A percentile compares a stretch with the other conserved stretches of the same genome.
These are phyloP conservation scores for Lasioglossum vierecki DNA, from an alignment of 2,888 invertebrate genomes.

Conservation along the genomic window DNA sequence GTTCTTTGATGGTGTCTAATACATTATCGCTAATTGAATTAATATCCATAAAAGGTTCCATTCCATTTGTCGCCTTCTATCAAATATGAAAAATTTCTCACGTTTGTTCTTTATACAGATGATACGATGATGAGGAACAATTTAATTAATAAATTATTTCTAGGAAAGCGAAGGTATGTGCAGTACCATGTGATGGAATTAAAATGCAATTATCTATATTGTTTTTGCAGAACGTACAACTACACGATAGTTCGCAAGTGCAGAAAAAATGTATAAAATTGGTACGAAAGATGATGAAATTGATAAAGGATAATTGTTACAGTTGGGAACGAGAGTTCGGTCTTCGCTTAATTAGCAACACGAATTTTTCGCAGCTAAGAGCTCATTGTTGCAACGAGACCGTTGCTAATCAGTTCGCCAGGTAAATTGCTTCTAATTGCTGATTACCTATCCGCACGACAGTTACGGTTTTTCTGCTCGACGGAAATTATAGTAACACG, in stretches of 20 bases:
- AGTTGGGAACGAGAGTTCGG: background rate
- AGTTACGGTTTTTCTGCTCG: constrained; percentile 13
- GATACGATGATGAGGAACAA: background rate
- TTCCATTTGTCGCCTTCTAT: background rate
- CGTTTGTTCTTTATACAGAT: background rate
- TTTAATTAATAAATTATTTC: background rate
- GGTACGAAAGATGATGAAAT: background rate
- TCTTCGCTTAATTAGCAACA: constrained; percentile 6
- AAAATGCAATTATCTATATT: background rate
- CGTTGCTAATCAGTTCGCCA: background rate
- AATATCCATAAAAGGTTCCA: background rate
- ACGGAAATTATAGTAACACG: constrained; percentile 15
- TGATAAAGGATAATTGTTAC: background rate
- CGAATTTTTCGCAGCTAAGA: background rate
- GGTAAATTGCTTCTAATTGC: constrained; percentile 10
- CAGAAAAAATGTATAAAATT: background rate
- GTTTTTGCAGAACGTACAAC: background rate
- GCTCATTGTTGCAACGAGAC: constrained; percentile 3
- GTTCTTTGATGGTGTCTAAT: background rate
- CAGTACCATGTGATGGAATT: background rate
- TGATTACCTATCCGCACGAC: constrained; percentile 18
- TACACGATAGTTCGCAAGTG: too few species aligned
- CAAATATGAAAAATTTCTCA: background rate
- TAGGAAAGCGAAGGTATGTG: background rate
- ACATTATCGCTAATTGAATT: background rate